phyloP scores from a whole-genome alignment of 2,113 vertebrate genomes.

The Canis aureus region DNA sequence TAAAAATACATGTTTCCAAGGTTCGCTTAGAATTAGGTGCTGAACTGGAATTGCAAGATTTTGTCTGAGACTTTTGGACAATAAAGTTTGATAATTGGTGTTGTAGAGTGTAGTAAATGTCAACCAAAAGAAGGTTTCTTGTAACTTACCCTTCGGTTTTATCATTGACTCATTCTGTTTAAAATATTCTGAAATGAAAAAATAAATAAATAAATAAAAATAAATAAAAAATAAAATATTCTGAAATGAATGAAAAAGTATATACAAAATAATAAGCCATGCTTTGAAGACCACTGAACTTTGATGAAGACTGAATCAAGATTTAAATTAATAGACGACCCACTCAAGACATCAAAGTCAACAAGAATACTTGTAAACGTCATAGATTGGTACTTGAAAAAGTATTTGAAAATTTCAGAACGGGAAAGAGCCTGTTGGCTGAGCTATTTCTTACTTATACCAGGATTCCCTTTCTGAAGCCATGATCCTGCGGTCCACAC shows the following conservation, averaged over 20 bases:
- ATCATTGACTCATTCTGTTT: background rate
- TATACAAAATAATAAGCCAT: background rate
- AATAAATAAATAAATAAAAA: no score
- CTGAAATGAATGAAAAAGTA: background rate
- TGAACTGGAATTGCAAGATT: background rate
- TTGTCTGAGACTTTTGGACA: background rate
- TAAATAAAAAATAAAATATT: background rate
- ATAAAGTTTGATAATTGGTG: background rate
- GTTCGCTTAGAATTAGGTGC: background rate
- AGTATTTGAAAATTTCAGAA: background rate
- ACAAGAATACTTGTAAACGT: background rate
- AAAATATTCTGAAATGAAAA: background rate
- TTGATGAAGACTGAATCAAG: background rate
- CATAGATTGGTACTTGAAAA: background rate
- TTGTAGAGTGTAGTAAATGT: background rate
- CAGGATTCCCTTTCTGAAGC: background rate
- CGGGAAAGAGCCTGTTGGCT: background rate
- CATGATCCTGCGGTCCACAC: background rate
- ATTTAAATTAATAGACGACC: background rate
- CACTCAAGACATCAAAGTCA: background rate
- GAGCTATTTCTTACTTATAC: background rate
- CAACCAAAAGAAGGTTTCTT: background rate
- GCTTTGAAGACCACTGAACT: background rate
- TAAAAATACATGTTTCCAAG: background rate
- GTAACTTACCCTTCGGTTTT: background rate